A percentile compares a stretch with the other conserved stretches of the same genome.
Evolutionary conservation across 2,888 invertebrate species (phyloP).

Genomic region (Latrodectus elegans): DNA sequence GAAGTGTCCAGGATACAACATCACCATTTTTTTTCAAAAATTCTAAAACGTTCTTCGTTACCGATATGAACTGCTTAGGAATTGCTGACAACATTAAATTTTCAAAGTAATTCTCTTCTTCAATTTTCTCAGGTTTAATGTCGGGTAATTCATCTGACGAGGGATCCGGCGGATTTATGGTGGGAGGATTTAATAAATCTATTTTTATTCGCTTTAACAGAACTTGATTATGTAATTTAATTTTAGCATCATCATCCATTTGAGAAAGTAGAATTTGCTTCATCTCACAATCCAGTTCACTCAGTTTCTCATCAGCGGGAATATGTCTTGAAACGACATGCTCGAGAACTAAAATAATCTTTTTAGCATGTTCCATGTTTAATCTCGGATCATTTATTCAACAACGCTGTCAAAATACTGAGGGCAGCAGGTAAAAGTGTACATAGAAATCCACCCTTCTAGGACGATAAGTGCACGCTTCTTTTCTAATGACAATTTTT

Average conservation of each 20-base stretch:
- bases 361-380: slow-evolving; percentile 3
- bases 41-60: not conserved
- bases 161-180: too few species aligned
- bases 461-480: not conserved
- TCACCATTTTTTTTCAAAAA: not conserved
- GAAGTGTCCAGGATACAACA: not conserved
- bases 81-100: not conserved
- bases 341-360: not conserved
- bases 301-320: not conserved
- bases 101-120: not conserved
- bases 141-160: not conserved
- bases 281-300: not conserved
- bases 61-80: not conserved
- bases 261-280: not conserved
- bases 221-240: slow-evolving; percentile 3
- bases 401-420: not conserved
- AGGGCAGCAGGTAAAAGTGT: not conserved
- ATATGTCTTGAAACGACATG: not conserved
- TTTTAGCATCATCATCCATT: not conserved
- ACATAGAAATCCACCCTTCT: not conserved
- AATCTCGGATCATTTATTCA: not conserved
- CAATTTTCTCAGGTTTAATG: not conserved
- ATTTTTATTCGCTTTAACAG: not conserved
- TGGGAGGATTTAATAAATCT: not conserved
- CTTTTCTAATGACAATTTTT: not conserved